Conservation (phyloP, 2,888 invertebrate species). For the Apotomis capreana region DNA sequence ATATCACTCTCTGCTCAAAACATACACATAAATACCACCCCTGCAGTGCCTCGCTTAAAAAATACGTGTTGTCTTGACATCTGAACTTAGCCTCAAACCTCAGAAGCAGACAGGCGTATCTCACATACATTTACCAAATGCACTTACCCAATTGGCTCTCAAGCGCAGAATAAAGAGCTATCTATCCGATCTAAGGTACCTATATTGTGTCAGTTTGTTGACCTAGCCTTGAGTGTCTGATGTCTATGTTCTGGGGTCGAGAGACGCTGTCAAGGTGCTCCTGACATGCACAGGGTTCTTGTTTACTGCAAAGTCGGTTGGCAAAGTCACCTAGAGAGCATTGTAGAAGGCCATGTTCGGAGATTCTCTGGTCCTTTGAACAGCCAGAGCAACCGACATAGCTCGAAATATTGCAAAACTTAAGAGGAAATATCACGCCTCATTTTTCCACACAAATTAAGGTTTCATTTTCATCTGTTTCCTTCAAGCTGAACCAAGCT, state of each 20-base stretch:
- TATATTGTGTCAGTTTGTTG: constrained; percentile 28
- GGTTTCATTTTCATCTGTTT: no score
- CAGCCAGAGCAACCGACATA: no score
- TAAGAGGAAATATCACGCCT: no score
- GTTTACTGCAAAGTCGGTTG: not conserved
- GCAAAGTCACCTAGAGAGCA: no score
- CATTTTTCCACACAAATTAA: no score
- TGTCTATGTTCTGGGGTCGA: constrained; percentile 14
- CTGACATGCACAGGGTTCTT: not conserved
- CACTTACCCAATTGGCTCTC: not conserved
- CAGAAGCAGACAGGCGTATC: not conserved
- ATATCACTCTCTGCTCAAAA: not conserved
- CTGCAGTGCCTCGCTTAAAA: not conserved
- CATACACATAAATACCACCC: not conserved
- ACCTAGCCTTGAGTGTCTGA: constrained; percentile 26
- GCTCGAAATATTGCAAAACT: no score
- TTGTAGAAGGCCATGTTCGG: no score
- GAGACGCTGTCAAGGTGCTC: not conserved
- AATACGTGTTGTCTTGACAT: not conserved
- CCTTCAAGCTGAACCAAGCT: no score
- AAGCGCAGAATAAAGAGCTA: constrained; percentile 5
- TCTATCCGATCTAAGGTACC: constrained; percentile 24
- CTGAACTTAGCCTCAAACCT: constrained; percentile 6
- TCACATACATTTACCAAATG: not conserved
- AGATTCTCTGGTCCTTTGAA: no score